Conservation (phyloP, 2,113 vertebrate genomes). For the Bubo blakistoni region DNA sequence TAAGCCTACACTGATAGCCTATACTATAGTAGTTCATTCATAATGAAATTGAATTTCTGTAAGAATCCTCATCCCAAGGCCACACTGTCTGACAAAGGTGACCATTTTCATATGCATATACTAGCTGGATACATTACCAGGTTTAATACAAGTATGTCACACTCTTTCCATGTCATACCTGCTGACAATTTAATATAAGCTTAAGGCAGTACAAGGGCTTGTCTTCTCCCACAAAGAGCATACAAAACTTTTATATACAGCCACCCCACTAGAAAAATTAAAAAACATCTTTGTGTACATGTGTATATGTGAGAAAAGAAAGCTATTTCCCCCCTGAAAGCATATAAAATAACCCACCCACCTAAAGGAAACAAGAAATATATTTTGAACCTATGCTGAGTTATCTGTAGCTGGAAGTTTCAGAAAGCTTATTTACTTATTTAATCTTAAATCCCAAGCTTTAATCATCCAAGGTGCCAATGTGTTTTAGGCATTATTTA, state of each 20-base stretch:
- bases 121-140: background rate
- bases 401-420: background rate
- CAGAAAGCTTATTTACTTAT: background rate
- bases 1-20: background rate
- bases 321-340: background rate
- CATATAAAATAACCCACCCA: background rate
- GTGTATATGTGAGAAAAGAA: background rate
- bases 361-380: background rate
- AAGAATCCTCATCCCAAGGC: background rate
- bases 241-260: background rate
- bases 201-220: background rate
- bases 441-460: background rate
- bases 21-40: accelerated
- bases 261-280: background rate
- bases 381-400: background rate
- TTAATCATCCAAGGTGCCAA: background rate
- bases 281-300: background rate
- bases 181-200: background rate
- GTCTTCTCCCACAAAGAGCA: background rate
- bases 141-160: background rate
- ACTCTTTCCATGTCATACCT: background rate
- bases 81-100: background rate
- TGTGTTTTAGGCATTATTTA: background rate
- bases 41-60: background rate
- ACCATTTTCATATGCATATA: background rate